phyloP scores from a whole-genome alignment of 2,113 vertebrate genomes.

The Rattus rattus region DNA sequence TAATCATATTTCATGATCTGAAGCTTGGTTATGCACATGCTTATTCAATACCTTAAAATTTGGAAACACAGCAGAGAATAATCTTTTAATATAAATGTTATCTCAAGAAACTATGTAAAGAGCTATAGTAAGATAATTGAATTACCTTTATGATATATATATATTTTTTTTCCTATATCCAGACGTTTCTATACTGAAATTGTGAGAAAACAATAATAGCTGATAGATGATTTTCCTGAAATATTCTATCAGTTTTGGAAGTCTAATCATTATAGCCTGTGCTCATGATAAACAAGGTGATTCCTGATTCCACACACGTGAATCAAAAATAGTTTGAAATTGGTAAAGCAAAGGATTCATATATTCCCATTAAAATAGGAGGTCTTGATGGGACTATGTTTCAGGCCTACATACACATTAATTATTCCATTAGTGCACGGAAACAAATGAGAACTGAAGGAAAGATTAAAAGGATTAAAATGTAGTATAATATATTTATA shows the following conservation, averaged over 20 bases:
- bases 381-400: neutral
- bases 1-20: neutral
- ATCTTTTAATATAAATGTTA: neutral
- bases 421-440: neutral
- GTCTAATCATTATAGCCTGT: neutral
- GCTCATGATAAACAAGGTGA: neutral
- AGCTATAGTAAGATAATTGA: neutral
- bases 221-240: neutral
- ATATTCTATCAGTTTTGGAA: neutral
- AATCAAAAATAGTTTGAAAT: neutral
- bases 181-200: neutral
- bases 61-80: neutral
- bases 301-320: neutral
- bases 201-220: neutral
- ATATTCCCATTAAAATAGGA: constrained; percentile 36
- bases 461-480: neutral
- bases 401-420: neutral
- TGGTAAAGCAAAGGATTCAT: neutral
- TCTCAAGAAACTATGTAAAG: neutral
- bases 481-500: neutral
- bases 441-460: neutral
- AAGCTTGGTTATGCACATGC: neutral
- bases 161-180: neutral
- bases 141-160: neutral
- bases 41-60: neutral